Evolutionary conservation across 2,888 invertebrate genomes (phyloP).

Genomic region (Drosophila lacicola): DNA sequence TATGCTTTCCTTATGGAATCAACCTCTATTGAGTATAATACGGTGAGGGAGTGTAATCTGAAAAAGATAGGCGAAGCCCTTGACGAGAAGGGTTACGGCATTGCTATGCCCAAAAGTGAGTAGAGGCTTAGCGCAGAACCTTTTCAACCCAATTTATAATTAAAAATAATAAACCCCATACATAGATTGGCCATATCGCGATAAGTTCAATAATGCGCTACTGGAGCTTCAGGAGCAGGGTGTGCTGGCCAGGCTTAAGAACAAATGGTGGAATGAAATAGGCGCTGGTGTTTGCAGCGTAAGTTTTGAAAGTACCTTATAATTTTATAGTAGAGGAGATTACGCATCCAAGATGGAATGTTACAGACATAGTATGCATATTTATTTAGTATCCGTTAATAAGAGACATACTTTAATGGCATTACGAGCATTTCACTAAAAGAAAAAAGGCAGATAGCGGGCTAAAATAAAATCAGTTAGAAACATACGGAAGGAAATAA

Average conservation of each 20-base stretch:
- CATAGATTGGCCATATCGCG: slow-evolving; percentile 87
- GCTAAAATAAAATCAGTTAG: too few relatives aligned
- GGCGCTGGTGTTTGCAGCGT: slow-evolving; percentile 90
- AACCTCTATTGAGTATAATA: slow-evolving; percentile 90
- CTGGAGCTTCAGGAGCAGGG: slow-evolving; percentile 94
- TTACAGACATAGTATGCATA: too few relatives aligned
- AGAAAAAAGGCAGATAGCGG: too few relatives aligned
- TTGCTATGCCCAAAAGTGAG: slow-evolving; percentile 89
- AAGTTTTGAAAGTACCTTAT: slow-evolving; percentile 53
- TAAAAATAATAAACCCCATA: background rate
- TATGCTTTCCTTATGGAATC: slow-evolving; percentile 94
- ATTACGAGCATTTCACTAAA: too few relatives aligned
- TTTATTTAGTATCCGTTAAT: too few relatives aligned
- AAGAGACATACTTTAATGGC: too few relatives aligned
- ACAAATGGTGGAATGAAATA: slow-evolving; percentile 96
- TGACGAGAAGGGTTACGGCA: slow-evolving; percentile 91
- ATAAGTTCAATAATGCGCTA: slow-evolving; percentile 92
- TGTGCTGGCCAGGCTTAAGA: slow-evolving; percentile 90
- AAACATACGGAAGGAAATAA: too few relatives aligned
- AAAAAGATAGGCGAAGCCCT: slow-evolving; percentile 87
- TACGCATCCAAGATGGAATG: too few relatives aligned
- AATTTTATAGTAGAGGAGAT: background rate
- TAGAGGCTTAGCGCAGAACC: background rate
- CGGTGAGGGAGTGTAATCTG: slow-evolving; percentile 88
- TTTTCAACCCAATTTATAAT: background rate